These are phyloP conservation scores for Lordiphosa mommai DNA, from an alignment of 1,140 invertebrate genomes.

Conservation along the genomic window DNA sequence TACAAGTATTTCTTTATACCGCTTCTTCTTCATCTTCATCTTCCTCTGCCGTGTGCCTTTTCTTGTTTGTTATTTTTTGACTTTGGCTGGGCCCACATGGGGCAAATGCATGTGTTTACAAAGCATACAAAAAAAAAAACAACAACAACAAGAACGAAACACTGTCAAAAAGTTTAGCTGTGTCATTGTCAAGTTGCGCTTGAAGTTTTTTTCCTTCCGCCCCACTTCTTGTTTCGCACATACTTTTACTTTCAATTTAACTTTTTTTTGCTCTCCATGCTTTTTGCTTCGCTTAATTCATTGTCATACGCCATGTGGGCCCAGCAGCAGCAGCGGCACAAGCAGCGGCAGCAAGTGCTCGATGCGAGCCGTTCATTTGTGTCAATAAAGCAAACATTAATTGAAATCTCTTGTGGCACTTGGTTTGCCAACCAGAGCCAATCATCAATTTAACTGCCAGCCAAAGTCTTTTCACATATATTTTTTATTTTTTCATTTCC, in stretches of 20 bases:
- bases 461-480: constrained; percentile 19
- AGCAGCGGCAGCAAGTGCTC: constrained; percentile 2
- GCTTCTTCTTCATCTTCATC: background rate
- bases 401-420: constrained; percentile 56
- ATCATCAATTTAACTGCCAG: constrained; percentile 63
- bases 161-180: constrained; percentile 61
- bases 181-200: constrained; percentile 68
- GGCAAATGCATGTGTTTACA: constrained; percentile 61
- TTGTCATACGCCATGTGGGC: constrained; percentile 56
- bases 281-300: constrained; percentile 49
- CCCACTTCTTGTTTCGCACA: background rate
- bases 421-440: constrained; percentile 21
- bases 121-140: constrained; percentile 49
- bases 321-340: constrained; percentile 12
- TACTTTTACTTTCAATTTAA: constrained; percentile 76
- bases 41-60: constrained; percentile 9
- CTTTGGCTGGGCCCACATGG: constrained; percentile 49
- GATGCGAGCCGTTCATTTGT: constrained; percentile 47
- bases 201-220: constrained; percentile 39
- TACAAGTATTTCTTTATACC: constrained; percentile 10
- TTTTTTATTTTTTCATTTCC: constrained; percentile 14
- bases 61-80: constrained; percentile 45
- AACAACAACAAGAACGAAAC: constrained; percentile 31
- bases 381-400: constrained; percentile 69
- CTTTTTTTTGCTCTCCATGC: constrained; percentile 36